phyloP scores from a whole-genome alignment of 2,113 vertebrate genomes.

The Carlito syrichta region DNA sequence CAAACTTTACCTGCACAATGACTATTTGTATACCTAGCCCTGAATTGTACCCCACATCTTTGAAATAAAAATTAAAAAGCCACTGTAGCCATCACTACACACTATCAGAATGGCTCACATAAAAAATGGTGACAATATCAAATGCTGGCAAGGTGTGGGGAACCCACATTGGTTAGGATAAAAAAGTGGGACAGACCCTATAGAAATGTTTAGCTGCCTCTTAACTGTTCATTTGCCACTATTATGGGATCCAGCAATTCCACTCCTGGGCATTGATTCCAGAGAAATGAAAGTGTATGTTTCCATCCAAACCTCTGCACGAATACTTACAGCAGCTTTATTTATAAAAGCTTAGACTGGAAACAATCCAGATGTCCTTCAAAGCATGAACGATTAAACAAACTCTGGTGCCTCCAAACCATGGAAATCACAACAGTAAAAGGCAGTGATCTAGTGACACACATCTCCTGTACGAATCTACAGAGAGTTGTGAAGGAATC shows the following conservation, averaged over 20 bases:
- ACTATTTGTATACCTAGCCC: no score
- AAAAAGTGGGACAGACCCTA: not conserved
- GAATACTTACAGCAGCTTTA: not conserved
- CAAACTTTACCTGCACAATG: no score
- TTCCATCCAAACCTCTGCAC: not conserved
- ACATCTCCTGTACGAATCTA: not conserved
- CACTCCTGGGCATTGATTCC: not conserved
- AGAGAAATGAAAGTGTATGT: not conserved
- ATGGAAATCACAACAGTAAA: not conserved
- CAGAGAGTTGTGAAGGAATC: not conserved
- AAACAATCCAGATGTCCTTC: not conserved
- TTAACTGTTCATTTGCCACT: not conserved
- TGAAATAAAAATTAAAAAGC: no score
- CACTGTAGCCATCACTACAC: not conserved
- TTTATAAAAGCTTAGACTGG: not conserved
- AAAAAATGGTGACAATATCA: not conserved
- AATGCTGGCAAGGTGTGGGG: not conserved
- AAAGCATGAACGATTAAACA: not conserved
- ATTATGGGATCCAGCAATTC: not conserved
- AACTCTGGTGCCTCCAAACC: not conserved
- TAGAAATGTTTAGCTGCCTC: not conserved
- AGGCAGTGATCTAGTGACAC: not conserved
- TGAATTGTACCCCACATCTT: no score
- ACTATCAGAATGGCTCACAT: not conserved
- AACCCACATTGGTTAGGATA: not conserved